Evolutionary conservation across 1,140 invertebrate species (phyloP).

Genomic region (Temnothorax longispinosus): DNA sequence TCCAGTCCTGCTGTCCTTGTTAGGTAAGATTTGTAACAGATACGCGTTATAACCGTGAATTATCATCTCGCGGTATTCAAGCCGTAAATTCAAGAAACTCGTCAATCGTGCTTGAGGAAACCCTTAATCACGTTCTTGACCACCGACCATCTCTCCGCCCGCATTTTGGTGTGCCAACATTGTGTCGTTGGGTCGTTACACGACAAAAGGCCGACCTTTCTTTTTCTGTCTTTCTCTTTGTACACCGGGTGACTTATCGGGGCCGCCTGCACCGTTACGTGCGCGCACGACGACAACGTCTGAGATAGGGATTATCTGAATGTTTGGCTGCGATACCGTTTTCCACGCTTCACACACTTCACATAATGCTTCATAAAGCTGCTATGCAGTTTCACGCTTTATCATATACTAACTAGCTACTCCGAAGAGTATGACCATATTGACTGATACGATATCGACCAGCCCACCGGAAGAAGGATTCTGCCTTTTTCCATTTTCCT

Average conservation of each 20-base stretch:
- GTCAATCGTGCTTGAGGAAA: background rate
- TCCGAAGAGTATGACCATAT: background rate
- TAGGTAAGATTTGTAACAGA: background rate
- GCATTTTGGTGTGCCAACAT: conserved; percentile 56
- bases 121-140: conserved; percentile 57
- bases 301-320: conserved; percentile 45
- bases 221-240: conserved; percentile 8
- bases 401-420: background rate
- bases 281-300: conserved; percentile 27
- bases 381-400: background rate
- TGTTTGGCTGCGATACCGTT: background rate
- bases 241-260: conserved; percentile 37
- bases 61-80: background rate
- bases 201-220: conserved; percentile 28
- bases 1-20: background rate
- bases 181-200: background rate
- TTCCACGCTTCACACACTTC: background rate
- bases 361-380: background rate
- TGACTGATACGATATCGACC: background rate
- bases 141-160: background rate
- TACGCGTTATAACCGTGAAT: background rate
- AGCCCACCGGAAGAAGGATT: background rate
- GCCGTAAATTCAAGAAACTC: background rate
- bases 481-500: background rate
- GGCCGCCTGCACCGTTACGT: conserved; percentile 32